Base-by-base conservation (phyloP, 1,140 invertebrate species). In the Pseudomyrmex gracilis region DNA sequence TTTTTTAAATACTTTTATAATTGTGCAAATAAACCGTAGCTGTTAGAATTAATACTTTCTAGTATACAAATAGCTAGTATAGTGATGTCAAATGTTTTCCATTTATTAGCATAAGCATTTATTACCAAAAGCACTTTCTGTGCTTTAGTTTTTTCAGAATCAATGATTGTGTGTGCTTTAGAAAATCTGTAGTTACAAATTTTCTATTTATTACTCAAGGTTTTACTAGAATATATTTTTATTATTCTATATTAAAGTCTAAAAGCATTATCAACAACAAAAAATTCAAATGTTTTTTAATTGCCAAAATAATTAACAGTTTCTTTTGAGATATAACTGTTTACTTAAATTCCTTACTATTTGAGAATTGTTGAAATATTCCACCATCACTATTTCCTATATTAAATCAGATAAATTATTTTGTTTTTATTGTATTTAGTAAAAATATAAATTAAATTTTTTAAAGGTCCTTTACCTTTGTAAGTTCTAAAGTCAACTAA, bases 251-350 rank as follows among this genome's bases (percentile, higher is more conserved):
- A 45, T 13, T 24, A 58, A 9, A 76, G 15, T 13, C 22, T 55
- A 13, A 83, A 83, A 43, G 64, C 82, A 60, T 83, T 71, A 61
- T 83, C 64, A 12, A 55, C 63, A 0, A 83, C 8, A 22, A 83
- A 68, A 8, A 43, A 73, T 0, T 12, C 13, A 10, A 12, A 47
- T 3, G n/a, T 73, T 45, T 60, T 24, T 1, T 57, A 43, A 73
- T 73, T 47, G 34, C 55, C 58, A 73, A n/a, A 17, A 0, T 47
- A 17, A 22, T 47, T 60, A 10, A 17, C 13, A 2, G 8, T 55
- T 34, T 34, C 3, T 60, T 73, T 17, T 10, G 17, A 73, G 15
- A 61, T 74, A 61, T 61, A 74, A 61, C 0, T 1, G 12, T 10
- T 47, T n/a, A 58, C 10, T 58, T 61, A 73, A 7, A n/a, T 73